Conservation (phyloP, 2,797 vertebrate genomes). For the Pitangus sulphuratus region DNA sequence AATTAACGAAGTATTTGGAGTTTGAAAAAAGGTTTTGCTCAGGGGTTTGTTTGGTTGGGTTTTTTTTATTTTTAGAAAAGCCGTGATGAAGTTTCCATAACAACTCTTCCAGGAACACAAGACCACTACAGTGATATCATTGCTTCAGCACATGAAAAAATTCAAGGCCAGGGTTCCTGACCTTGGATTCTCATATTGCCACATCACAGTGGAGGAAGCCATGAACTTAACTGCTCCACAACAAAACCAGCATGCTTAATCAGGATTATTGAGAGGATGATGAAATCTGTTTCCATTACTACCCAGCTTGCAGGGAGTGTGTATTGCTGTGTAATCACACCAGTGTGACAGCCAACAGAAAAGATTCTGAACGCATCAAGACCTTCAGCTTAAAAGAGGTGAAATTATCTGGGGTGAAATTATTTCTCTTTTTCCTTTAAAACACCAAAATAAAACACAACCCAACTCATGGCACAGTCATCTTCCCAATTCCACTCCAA, state of each 20-base stretch:
- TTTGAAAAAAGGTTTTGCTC: background rate
- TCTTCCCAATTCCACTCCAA: background rate
- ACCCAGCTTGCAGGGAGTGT: background rate
- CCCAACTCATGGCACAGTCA: background rate
- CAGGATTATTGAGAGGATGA: background rate
- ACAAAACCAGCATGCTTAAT: background rate
- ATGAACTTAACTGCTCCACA: background rate
- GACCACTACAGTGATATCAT: background rate
- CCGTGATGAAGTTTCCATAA: background rate
- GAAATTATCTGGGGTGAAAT: background rate
- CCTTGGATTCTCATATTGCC: background rate
- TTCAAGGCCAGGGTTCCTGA: background rate
- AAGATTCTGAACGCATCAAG: background rate
- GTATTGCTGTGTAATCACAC: background rate
- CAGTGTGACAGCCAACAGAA: background rate
- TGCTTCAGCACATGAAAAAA: background rate
- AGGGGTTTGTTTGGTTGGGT: background rate
- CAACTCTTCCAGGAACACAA: background rate
- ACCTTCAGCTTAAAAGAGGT: background rate
- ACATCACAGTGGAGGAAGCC: background rate
- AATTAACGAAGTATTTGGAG: background rate
- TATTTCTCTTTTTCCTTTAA: background rate
- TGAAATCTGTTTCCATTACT: background rate
- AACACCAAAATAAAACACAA: background rate
- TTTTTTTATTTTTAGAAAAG: background rate